Base-by-base conservation (phyloP, 2,888 invertebrate genomes). In the Balanococcus diminutus region DNA sequence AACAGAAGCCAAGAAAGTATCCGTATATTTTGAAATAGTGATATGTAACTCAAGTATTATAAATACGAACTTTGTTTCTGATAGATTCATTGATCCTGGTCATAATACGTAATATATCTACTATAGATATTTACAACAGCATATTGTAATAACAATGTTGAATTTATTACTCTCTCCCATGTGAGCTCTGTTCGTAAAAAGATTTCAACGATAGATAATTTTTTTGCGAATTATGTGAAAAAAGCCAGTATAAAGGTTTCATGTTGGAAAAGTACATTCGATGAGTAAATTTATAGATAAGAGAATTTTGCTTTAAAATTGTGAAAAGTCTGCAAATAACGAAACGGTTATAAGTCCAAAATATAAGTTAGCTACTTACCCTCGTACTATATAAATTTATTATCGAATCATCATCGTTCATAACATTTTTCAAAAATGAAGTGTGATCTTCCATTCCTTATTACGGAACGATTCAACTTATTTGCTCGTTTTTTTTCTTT, bases 341-440 rank as follows among this genome's bases (percentile, higher is more conserved):
- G n/a, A n/a, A n/a, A n/a, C n/a, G n/a, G n/a, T n/a, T n/a, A n/a
- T 51, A 19, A 19, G 8, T n/a, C 51, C 19, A 51, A 51, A 51
- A 51, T 51, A 51, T 36, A 19, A 19, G 19, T 51, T 51, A 51
- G 51, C 5, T 14, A 42, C 42, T 14, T 42, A 36, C 8, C 36
- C 8, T 36, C 36, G 1, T 42, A 42, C 14, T 2, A 51, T 19
- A 51, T 51, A 51, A 51, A 51, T 67, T 28, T 67, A 67, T 28
- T 67, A 67, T 67, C 28, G 67, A 67, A 67, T 67, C 31, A 67
- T 67, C 67, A 67, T 67, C 67, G 67, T 67, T 67, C 67, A 67
- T 67, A 67, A 67, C 31, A 67, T 67, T 31, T 28, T 28, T 67
- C 67, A 67, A 67, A 67, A 67, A 31, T 67, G 67, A 67, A 67